Percentiles rank a stretch among this genome's conserved stretches.
These are phyloP conservation scores for Leptopilina boulardi DNA, from an alignment of 1,140 invertebrate species.

Conservation along the genomic window DNA sequence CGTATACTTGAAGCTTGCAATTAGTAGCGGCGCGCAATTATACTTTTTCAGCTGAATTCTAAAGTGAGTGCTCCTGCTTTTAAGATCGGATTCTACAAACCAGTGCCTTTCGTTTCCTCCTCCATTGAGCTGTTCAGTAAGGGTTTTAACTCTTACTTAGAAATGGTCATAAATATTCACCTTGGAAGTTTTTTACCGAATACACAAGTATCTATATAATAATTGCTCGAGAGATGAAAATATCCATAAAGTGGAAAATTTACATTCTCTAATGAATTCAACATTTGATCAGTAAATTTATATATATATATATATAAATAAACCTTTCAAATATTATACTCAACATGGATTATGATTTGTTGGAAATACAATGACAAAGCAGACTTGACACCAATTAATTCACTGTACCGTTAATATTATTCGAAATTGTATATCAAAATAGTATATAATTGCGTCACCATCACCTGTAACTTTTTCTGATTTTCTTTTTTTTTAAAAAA, in stretches of 20 bases:
- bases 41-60: conserved; percentile 15
- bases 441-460: too few relatives aligned
- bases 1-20: conserved; percentile 18
- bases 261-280: conserved; percentile 3
- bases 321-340: neutral
- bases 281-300: neutral
- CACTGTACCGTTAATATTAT: too few relatives aligned
- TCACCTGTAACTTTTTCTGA: too few relatives aligned
- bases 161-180: conserved; percentile 62
- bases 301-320: neutral
- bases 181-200: conserved; percentile 37
- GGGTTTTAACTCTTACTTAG: conserved; percentile 37
- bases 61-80: conserved; percentile 20
- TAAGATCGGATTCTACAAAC: conserved; percentile 20
- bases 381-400: too few relatives aligned
- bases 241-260: conserved; percentile 48
- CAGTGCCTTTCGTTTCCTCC: conserved; percentile 34
- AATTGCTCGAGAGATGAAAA: conserved; percentile 50
- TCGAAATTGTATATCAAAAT: too few relatives aligned
- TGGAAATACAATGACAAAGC: neutral
- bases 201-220: conserved; percentile 52
- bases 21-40: conserved; percentile 28
- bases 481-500: too few relatives aligned
- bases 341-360: neutral
- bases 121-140: conserved; percentile 34